Evolutionary conservation across 2,888 invertebrate genomes (phyloP).

Genomic region (Periphyllus acericola): DNA sequence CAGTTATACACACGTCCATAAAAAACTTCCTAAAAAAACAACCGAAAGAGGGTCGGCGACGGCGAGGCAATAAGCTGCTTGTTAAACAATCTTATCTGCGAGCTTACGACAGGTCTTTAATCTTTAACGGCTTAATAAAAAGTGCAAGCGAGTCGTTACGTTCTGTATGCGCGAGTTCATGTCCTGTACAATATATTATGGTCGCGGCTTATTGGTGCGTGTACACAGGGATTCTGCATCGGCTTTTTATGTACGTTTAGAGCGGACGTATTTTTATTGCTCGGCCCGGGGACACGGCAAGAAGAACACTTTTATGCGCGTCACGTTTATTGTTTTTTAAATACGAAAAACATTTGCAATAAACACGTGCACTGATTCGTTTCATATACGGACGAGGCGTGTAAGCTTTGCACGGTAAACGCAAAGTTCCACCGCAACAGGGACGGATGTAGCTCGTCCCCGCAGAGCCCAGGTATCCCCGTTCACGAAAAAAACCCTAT

Average conservation of each 20-base stretch:
- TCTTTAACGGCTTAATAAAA: constrained; percentile 22
- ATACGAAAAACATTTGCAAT: constrained; percentile 10
- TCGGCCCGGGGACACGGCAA: too few relatives aligned
- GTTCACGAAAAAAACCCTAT: too few relatives aligned
- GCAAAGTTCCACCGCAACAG: too few relatives aligned
- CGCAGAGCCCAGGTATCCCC: too few relatives aligned
- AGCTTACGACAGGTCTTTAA: constrained; percentile 5
- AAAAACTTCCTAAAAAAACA: not conserved
- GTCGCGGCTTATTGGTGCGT: not conserved
- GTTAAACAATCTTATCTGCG: not conserved
- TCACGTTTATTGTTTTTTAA: constrained; percentile 9
- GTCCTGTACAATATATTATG: too few relatives aligned
- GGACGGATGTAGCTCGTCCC: too few relatives aligned
- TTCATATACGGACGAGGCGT: not conserved
- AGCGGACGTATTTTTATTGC: not conserved
- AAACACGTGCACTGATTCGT: not conserved
- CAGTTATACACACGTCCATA: not conserved
- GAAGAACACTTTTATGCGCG: not conserved
- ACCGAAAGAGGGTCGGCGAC: not conserved
- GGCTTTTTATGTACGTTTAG: not conserved
- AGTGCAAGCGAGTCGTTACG: not conserved
- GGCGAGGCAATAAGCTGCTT: not conserved
- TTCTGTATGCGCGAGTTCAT: too few relatives aligned
- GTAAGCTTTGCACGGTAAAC: not conserved
- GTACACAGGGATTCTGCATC: not conserved